Evolutionary conservation across 1,140 invertebrate species (phyloP), one percentile per base, ranked within the genome.

Genomic region (Anastrepha ludens): DNA sequence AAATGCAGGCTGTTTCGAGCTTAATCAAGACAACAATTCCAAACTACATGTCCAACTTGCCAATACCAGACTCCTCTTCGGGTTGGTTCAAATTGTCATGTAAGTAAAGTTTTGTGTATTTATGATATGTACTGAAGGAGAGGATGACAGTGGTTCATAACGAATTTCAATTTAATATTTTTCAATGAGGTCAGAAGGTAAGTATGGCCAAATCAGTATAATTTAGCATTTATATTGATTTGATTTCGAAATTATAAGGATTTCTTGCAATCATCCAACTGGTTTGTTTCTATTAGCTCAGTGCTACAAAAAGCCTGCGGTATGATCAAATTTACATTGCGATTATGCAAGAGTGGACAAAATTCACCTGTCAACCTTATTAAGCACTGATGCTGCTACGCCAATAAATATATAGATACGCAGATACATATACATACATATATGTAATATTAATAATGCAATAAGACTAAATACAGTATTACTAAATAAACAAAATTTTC

Each of bases 81-180:
- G 97, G 97, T 90, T 97, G 96, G 96, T 97, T 97, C 91, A 95
- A 95, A 89, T 94, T 97, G 87, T 95, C 96, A 93, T 94, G 97
- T 97, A 95, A 94, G 94, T 93, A 89, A 86, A 87, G 15, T n/a
- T 44, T 74, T 74, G 41, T 13, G 7, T 44, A 15, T 39, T 44
- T 13, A 39, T 58, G 17, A 85, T 39, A 55, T 85, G 1, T 85
- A 58, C 11, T 58, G 55, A 41, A 9, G 6, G 29, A 29, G 17
- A 29, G 41, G 47, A 58, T 59, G n/a, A 59, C 11, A 85, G 47
- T 50, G 15, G 41, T 50, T 41, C 50, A 85, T 39, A 85, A 29
- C 29, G 29, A 29, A 29, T 29, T 29, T 29, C 29, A 29, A 29
- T 29, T 29, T n/a, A 6, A 20, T 85, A 17, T 20, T 65, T 55